phyloP scores from a whole-genome alignment of 2,113 vertebrate genomes.

The Bubalus kerabau region DNA sequence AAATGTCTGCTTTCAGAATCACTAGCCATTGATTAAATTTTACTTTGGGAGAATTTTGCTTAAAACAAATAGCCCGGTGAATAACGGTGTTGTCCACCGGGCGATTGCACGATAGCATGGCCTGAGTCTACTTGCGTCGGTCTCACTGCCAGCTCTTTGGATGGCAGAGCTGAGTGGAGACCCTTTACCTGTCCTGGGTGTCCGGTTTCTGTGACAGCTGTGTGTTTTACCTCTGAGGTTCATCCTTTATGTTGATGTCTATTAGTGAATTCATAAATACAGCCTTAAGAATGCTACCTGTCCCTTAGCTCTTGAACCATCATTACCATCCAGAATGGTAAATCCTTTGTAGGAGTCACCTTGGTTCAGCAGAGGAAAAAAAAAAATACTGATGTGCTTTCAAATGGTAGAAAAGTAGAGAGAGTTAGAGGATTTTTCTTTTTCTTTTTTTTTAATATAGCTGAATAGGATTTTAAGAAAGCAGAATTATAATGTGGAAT shows the following conservation, averaged over 20 bases:
- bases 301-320: slow-evolving; percentile 75
- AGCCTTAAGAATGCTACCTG: slow-evolving; percentile 45
- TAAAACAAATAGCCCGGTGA: background rate
- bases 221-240: background rate
- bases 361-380: slow-evolving; percentile 54
- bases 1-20: slow-evolving; percentile 31
- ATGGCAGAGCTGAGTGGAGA: background rate
- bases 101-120: accelerated
- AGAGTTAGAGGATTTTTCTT: slow-evolving; percentile 34
- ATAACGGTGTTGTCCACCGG: background rate
- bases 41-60: background rate
- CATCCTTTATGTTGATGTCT: slow-evolving; percentile 61
- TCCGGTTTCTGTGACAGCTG: background rate
- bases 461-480: slow-evolving; percentile 75
- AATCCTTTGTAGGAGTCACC: slow-evolving; percentile 76
- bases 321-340: slow-evolving; percentile 64
- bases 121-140: accelerated
- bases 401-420: slow-evolving; percentile 58
- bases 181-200: background rate
- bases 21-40: slow-evolving; percentile 59
- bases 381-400: slow-evolving; percentile 55
- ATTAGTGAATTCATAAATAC: slow-evolving; percentile 56
- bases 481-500: slow-evolving; percentile 73
- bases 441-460: slow-evolving; percentile 20
- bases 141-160: background rate